Evolutionary conservation across 2,888 invertebrate species (phyloP), one percentile per base, ranked within the genome.

Genomic region (Trachelus iudaicus): DNA sequence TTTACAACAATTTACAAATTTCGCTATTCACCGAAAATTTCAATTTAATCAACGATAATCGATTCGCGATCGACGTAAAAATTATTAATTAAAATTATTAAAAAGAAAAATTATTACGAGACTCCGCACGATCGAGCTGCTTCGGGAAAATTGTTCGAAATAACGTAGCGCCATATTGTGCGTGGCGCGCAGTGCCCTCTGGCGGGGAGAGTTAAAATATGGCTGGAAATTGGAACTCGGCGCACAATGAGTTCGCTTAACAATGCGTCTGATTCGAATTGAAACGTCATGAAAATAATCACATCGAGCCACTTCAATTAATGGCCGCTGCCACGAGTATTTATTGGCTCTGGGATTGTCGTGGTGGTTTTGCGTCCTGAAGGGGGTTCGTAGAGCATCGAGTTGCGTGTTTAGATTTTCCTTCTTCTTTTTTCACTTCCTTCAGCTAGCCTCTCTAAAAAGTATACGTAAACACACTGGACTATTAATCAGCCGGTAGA

Each of bases 231-330:
- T 87, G 86, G 83, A 84, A 81, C 84, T 80, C 0, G 83, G 82
- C 84, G 80, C 78, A 87, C 87, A 88, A 87, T 86, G 86, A 86
- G 83, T 79, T 79, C 83, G 85, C 83, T 86, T 83, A 82, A 86
- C 87, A 87, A 87, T 87, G 86, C 87, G 83, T 85, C 85, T 84
- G 87, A 87, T 87, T 87, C 83, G 85, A 87, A 87, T 88, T 83
- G 87, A 85, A 85, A 88, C 85, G 85, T 87, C 88, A 87, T 85
- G 88, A 87, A 88, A 88, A 88, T 88, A 88, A 88, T 88, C 87
- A 87, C 85, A 88, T 88, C 86, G 84, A 81, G 84, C 83, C 84
- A 83, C 85, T 87, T 83, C 82, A 86, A 88, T 88, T 88, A 88
- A 88, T 87, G 85, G 85, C 80, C 76, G 77, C 77, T 77, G 75